Conservation (phyloP, 2,113 vertebrate species). For the Sceloporus tristichus region DNA sequence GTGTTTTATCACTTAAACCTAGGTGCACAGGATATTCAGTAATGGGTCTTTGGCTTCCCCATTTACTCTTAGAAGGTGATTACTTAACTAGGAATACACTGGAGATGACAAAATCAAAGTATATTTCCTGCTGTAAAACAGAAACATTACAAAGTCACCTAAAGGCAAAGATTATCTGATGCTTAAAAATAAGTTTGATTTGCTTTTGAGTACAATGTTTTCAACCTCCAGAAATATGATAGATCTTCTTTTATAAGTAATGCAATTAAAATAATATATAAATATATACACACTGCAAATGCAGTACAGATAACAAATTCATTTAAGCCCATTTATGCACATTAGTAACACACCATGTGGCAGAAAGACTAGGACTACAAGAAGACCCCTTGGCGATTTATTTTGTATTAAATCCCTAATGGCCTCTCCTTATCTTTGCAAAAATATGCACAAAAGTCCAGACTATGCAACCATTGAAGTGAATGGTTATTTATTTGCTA, state of each 20-base stretch:
- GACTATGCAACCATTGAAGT: conserved; percentile 93
- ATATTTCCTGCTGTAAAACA: conserved; percentile 65
- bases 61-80: conserved; percentile 62
- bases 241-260: conserved; percentile 98
- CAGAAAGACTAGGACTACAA: conserved; percentile 94
- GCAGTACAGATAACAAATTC: conserved; percentile 99
- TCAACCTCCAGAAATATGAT: conserved; percentile 89
- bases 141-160: conserved; percentile 60
- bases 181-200: conserved; percentile 95
- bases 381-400: conserved; percentile 99
- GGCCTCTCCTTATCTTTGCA: conserved; percentile 94
- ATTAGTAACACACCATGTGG: conserved; percentile 99
- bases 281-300: conserved; percentile 99
- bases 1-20: conserved; percentile 19
- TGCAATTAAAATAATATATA: conserved; percentile 99
- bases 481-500: conserved; percentile 99
- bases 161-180: conserved; percentile 71
- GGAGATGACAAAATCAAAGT: conserved; percentile 62
- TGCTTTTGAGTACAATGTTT: conserved; percentile 94
- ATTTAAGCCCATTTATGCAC: conserved; percentile 99
- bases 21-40: conserved; percentile 38
- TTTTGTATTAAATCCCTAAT: conserved; percentile 99
- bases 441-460: conserved; percentile 99
- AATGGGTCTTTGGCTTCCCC: conserved; percentile 47
- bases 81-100: conserved; percentile 70